Evolutionary conservation across 2,797 vertebrate species (phyloP).

Genomic region (Peromyscus aztecus): DNA sequence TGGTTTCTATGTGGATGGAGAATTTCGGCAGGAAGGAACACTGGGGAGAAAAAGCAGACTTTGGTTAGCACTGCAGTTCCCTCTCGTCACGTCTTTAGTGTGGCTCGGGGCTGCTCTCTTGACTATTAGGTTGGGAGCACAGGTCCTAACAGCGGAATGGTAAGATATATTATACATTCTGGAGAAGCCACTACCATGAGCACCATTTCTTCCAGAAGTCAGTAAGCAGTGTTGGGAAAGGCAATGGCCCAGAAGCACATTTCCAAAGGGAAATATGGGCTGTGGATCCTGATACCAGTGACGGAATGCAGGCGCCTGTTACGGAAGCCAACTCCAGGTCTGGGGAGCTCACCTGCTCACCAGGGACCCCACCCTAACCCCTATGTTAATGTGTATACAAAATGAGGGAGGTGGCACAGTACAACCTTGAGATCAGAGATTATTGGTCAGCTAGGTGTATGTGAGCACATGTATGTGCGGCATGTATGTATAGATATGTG

Average conservation of each 20-base stretch:
- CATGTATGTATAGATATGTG: not conserved
- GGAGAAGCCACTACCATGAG: fast-evolving
- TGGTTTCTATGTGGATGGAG: conserved; percentile 98
- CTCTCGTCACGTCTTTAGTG: not conserved
- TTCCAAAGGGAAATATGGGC: not conserved
- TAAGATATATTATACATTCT: not conserved
- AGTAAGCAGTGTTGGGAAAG: not conserved
- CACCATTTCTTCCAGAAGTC: not conserved
- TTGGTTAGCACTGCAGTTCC: not conserved
- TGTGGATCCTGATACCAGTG: fast-evolving
- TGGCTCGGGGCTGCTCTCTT: not conserved
- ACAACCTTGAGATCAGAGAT: not conserved
- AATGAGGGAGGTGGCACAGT: not conserved
- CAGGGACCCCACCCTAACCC: not conserved
- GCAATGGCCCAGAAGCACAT: not conserved
- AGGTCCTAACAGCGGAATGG: not conserved
- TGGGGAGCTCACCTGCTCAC: not conserved
- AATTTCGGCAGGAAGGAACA: conserved; percentile 98
- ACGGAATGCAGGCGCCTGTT: not conserved
- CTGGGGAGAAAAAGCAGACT: conserved; percentile 87
- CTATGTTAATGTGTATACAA: not conserved
- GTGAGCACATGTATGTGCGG: not conserved
- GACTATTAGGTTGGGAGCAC: not conserved
- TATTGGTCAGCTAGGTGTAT: not conserved
- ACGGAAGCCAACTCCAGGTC: not conserved